Evolutionary conservation across 2,888 invertebrate species (phyloP).

Genomic region (Theretra japonica): DNA sequence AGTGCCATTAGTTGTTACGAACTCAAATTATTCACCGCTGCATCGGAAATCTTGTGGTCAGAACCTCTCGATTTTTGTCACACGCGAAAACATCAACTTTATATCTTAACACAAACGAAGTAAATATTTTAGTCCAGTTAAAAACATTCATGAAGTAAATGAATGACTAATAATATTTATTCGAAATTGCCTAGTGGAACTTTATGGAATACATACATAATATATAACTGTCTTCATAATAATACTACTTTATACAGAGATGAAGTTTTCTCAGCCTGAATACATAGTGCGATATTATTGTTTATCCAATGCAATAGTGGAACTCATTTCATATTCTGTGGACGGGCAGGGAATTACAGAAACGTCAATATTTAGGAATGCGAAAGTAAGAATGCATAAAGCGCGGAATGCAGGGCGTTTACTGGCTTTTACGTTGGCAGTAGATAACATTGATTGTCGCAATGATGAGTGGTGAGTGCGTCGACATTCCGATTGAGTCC

Average conservation of each 20-base stretch:
- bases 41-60: neutral
- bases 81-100: too few species aligned
- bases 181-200: neutral
- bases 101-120: neutral
- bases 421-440: conserved; percentile 40
- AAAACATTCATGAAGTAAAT: neutral
- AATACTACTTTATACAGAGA: neutral
- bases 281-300: neutral
- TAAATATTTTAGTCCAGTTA: neutral
- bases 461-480: conserved; percentile 47
- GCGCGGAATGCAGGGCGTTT: conserved; percentile 51
- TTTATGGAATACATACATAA: neutral
- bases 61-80: neutral
- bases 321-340: conserved; percentile 9
- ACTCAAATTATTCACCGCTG: neutral
- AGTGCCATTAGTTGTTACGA: conserved; percentile 19
- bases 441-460: conserved; percentile 43
- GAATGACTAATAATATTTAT: neutral
- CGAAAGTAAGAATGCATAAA: conserved; percentile 36
- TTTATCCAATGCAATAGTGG: neutral
- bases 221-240: neutral
- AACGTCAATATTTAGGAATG: conserved; percentile 45
- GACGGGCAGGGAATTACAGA: conserved; percentile 16
- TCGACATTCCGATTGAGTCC: conserved; percentile 18
- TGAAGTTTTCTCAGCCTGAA: neutral